These are phyloP conservation scores for Eristalis tenax DNA, from an alignment of 2,888 invertebrate genomes.

Conservation along the genomic window DNA sequence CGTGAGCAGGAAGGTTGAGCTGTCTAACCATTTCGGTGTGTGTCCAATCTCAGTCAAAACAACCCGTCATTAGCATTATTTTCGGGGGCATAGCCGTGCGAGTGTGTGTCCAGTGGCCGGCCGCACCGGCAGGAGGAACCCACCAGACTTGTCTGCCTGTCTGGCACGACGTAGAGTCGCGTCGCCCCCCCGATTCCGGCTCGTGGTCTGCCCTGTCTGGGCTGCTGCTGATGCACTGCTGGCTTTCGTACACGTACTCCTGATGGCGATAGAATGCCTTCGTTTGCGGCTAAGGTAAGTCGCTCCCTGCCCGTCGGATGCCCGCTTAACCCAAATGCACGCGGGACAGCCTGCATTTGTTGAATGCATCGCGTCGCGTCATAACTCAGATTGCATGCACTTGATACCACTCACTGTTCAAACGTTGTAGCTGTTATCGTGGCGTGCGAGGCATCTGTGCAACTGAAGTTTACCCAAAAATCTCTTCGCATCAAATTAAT, in stretches of 20 bases:
- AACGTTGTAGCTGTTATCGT: slow-evolving; percentile 13
- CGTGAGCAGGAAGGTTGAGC: slow-evolving; percentile 38
- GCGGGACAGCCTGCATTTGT: slow-evolving; percentile 40
- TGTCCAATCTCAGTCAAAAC: slow-evolving; percentile 70
- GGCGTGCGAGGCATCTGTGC: slow-evolving; percentile 27
- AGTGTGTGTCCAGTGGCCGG: slow-evolving; percentile 8
- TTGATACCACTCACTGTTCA: slow-evolving; percentile 40
- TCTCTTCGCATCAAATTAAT: slow-evolving; percentile 62
- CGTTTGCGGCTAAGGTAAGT: slow-evolving; percentile 30
- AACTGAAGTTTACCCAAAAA: slow-evolving; percentile 63
- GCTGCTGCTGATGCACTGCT: slow-evolving; percentile 22
- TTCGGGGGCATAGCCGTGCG: slow-evolving; percentile 54
- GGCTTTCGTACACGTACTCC: background rate
- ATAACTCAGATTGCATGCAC: slow-evolving; percentile 65
- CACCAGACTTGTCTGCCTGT: slow-evolving; percentile 57
- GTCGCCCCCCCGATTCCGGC: background rate
- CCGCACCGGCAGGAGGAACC: slow-evolving; percentile 11
- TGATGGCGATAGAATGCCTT: background rate
- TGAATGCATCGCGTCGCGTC: slow-evolving; percentile 53
- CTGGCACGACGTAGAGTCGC: slow-evolving; percentile 37
- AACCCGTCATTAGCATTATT: slow-evolving; percentile 68
- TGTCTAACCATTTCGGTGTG: slow-evolving; percentile 63
- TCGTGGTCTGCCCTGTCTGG: too few relatives aligned
- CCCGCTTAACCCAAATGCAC: slow-evolving; percentile 45
- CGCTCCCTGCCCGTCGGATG: background rate